Percentiles rank a stretch among this genome's conserved stretches.
phyloP scores from a whole-genome alignment of 2,888 invertebrate genomes.

The Acanthoscelides obtectus region DNA sequence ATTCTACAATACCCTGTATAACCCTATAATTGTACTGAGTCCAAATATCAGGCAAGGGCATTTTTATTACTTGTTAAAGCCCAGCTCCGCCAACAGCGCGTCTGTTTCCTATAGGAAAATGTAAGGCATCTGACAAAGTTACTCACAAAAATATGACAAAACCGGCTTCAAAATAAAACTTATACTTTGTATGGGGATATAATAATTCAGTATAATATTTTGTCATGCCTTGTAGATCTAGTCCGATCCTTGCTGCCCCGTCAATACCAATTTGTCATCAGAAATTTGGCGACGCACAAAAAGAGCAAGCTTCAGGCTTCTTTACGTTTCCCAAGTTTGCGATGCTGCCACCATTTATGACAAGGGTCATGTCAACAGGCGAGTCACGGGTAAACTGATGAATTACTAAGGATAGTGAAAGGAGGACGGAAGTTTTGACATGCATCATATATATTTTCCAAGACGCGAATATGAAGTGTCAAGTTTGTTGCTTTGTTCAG shows the following conservation, averaged over 20 bases:
- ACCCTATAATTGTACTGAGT: too few relatives aligned
- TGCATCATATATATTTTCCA: not conserved
- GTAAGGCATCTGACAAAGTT: too few relatives aligned
- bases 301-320: not conserved
- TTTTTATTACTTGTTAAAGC: too few relatives aligned
- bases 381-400: not conserved
- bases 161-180: too few relatives aligned
- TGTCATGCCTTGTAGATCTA: not conserved
- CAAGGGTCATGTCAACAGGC: not conserved
- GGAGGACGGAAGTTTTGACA: not conserved
- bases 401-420: not conserved
- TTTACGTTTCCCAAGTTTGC: not conserved
- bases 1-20: too few relatives aligned
- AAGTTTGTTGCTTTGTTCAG: too few relatives aligned
- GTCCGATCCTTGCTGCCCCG: not conserved
- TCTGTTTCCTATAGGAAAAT: too few relatives aligned
- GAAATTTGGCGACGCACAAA: not conserved
- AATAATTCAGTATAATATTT: not conserved
- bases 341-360: not conserved
- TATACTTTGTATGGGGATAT: too few relatives aligned
- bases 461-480: not conserved
- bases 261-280: not conserved
- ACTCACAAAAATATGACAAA: too few relatives aligned
- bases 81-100: too few relatives aligned
- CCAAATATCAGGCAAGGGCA: too few relatives aligned